phyloP scores from a whole-genome alignment of 2,797 vertebrate genomes.

The Oryzias sinensis region DNA sequence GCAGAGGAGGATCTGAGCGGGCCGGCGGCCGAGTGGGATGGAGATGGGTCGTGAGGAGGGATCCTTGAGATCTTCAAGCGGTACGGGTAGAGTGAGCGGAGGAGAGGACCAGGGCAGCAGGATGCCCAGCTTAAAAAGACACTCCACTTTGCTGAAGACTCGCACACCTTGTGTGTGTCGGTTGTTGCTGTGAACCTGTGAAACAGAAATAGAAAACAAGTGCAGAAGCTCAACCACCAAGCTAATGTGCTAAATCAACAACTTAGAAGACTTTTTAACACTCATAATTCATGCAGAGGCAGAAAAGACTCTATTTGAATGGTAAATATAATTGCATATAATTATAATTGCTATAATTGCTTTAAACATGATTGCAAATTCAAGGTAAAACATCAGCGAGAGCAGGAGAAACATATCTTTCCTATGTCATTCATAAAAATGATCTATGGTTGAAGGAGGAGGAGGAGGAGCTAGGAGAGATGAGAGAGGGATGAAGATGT shows the following conservation, averaged over 20 bases:
- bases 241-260: slow-evolving; percentile 19
- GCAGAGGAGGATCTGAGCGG: slow-evolving; percentile 84
- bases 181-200: slow-evolving; percentile 91
- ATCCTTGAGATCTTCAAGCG: slow-evolving; percentile 83
- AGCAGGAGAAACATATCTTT: slow-evolving; percentile 14
- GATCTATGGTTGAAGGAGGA: slow-evolving; percentile 15
- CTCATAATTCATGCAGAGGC: slow-evolving; percentile 23
- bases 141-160: slow-evolving; percentile 85
- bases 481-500: background rate
- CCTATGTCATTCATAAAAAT: slow-evolving; percentile 42
- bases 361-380: slow-evolving; percentile 33
- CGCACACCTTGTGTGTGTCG: slow-evolving; percentile 86
- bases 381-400: slow-evolving; percentile 22
- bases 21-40: slow-evolving; percentile 76
- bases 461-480: slow-evolving; percentile 17
- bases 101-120: slow-evolving; percentile 83
- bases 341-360: slow-evolving; percentile 35
- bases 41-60: slow-evolving; percentile 84
- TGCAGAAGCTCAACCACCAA: slow-evolving; percentile 9
- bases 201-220: too few relatives aligned
- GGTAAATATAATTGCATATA: slow-evolving; percentile 20
- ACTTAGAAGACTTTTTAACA: slow-evolving; percentile 28
- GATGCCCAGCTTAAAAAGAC: slow-evolving; percentile 82
- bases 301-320: slow-evolving; percentile 49
- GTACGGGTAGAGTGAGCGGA: slow-evolving; percentile 70